Percentiles rank a stretch among this genome's conserved stretches.
Conservation (phyloP, 2,113 vertebrate species). For the Eira barbara region DNA sequence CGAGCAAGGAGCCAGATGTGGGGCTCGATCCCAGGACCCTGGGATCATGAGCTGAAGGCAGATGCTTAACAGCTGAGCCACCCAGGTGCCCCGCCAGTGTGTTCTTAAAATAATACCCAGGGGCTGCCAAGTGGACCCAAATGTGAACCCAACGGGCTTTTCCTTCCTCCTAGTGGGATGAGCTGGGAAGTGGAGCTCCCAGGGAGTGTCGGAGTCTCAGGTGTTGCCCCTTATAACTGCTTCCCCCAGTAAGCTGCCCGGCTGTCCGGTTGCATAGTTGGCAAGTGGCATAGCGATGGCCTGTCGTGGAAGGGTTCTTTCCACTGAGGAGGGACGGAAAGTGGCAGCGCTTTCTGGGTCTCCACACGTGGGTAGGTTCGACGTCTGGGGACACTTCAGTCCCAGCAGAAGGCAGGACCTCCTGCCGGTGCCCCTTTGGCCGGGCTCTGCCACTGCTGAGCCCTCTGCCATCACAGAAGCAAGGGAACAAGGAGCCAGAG, state of each 20-base stretch:
- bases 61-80: no score
- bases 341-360: neutral
- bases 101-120: neutral
- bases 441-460: neutral
- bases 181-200: neutral
- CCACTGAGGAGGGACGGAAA: neutral
- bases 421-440: rapidly evolving
- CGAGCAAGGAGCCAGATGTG: no score
- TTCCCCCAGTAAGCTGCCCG: neutral
- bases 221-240: neutral
- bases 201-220: neutral
- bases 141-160: neutral
- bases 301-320: neutral
- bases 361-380: neutral
- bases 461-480: neutral
- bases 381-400: neutral
- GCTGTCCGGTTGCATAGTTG: rapidly evolving
- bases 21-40: no score
- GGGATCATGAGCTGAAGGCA: no score
- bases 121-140: neutral
- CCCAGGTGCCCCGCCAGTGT: neutral
- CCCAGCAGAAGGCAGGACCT: neutral
- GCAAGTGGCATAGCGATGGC: neutral
- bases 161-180: neutral
- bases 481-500: neutral